A percentile compares a stretch with the other conserved stretches of the same genome.
phyloP scores from a whole-genome alignment of 2,113 vertebrate genomes.

The Gopherus evgoodei region DNA sequence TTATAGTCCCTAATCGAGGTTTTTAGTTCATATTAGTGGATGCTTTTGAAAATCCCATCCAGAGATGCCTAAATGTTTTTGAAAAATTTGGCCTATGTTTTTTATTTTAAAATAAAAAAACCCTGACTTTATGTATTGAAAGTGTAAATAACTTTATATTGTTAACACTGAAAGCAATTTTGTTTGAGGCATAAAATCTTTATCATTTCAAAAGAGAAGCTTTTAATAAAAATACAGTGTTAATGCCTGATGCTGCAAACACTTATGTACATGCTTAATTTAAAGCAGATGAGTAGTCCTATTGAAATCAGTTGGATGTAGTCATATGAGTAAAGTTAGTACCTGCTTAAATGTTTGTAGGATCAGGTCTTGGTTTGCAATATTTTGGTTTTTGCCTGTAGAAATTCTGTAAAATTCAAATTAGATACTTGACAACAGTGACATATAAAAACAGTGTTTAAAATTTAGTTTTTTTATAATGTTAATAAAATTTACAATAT shows the following conservation, averaged over 20 bases:
- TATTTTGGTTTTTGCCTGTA: background rate
- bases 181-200: background rate
- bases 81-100: background rate
- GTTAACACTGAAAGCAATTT: background rate
- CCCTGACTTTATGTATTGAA: background rate
- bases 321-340: background rate
- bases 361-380: background rate
- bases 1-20: background rate
- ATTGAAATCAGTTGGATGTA: background rate
- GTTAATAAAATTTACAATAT: background rate
- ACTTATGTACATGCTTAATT: background rate
- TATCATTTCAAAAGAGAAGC: background rate
- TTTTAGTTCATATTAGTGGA: background rate
- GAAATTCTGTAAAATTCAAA: background rate
- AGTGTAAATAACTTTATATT: background rate
- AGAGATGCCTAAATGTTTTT: background rate
- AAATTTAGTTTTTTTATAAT: background rate
- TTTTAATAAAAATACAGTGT: background rate
- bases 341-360: background rate
- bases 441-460: background rate
- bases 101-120: background rate
- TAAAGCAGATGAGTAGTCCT: background rate
- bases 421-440: background rate
- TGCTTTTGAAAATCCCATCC: background rate
- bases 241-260: background rate